Percentiles rank a stretch among this genome's conserved stretches.
Evolutionary conservation across 2,113 vertebrate species (phyloP).

Genomic region (Siniperca chuatsi): DNA sequence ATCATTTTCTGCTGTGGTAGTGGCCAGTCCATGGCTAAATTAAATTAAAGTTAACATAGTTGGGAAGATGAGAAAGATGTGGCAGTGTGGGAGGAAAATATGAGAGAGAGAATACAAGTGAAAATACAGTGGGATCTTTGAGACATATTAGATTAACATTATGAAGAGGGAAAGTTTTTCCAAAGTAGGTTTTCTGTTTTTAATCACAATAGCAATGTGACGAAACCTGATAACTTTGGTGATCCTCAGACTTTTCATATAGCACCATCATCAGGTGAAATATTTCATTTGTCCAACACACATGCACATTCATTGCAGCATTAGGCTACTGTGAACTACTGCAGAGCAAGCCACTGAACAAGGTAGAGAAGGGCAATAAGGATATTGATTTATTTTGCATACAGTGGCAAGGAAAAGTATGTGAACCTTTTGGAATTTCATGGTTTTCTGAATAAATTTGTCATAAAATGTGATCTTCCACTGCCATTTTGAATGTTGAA

Average conservation of each 20-base stretch:
- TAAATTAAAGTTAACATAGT: constrained; percentile 47
- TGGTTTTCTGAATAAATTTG: too few relatives aligned
- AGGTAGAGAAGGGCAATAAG: too few relatives aligned
- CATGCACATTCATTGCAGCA: background rate
- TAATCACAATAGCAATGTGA: background rate
- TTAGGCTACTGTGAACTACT: too few relatives aligned
- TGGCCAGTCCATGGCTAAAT: constrained; percentile 12
- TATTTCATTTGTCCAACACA: background rate
- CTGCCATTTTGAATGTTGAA: too few relatives aligned
- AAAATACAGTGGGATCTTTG: background rate
- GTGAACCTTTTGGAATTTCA: too few relatives aligned
- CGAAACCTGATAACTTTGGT: background rate
- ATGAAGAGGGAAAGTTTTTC: background rate
- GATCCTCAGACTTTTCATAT: background rate
- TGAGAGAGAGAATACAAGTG: background rate
- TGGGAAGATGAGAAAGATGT: constrained; percentile 7
- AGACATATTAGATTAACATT: background rate
- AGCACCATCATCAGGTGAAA: background rate
- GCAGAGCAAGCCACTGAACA: background rate
- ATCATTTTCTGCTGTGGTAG: constrained; percentile 33
- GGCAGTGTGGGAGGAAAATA: background rate
- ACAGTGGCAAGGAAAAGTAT: too few relatives aligned
- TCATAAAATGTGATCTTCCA: too few relatives aligned
- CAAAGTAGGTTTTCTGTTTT: background rate
- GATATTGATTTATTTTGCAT: too few relatives aligned